Conservation (phyloP, 2,797 vertebrate species). For the Cryptoprocta ferox region DNA sequence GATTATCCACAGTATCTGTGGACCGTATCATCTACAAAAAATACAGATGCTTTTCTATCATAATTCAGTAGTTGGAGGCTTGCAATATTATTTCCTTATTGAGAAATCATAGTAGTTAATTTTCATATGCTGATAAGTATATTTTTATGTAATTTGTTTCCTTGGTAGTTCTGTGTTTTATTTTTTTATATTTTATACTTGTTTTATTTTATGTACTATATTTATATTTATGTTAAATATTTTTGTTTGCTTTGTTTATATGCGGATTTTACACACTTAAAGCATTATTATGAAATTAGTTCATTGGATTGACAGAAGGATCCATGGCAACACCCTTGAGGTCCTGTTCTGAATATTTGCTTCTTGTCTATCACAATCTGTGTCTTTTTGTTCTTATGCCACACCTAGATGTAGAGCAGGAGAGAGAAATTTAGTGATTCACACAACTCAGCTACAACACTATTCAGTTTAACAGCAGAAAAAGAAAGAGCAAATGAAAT, state of each 20-base stretch:
- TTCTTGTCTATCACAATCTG: not conserved
- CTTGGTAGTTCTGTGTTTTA: not conserved
- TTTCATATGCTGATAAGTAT: not conserved
- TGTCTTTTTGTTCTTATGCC: not conserved
- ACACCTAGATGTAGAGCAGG: not conserved
- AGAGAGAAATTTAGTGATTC: not conserved
- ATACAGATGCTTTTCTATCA: not conserved
- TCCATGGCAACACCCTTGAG: not conserved
- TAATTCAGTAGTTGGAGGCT: not conserved
- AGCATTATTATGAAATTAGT: not conserved
- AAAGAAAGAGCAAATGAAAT: constrained; percentile 67
- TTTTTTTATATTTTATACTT: not conserved
- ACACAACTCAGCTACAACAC: not conserved
- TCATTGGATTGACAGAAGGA: not conserved
- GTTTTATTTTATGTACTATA: not conserved
- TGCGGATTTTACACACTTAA: not conserved
- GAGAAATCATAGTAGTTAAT: not conserved
- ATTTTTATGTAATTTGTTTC: constrained; percentile 24
- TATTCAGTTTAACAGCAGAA: constrained; percentile 26
- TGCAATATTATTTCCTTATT: not conserved
- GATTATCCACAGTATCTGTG: not conserved
- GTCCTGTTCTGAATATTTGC: not conserved
- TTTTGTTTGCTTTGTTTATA: not conserved
- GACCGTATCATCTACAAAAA: not conserved
- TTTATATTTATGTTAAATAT: not conserved